phyloP scores from a whole-genome alignment of 2,113 vertebrate genomes.

The Bambusicola thoracicus region DNA sequence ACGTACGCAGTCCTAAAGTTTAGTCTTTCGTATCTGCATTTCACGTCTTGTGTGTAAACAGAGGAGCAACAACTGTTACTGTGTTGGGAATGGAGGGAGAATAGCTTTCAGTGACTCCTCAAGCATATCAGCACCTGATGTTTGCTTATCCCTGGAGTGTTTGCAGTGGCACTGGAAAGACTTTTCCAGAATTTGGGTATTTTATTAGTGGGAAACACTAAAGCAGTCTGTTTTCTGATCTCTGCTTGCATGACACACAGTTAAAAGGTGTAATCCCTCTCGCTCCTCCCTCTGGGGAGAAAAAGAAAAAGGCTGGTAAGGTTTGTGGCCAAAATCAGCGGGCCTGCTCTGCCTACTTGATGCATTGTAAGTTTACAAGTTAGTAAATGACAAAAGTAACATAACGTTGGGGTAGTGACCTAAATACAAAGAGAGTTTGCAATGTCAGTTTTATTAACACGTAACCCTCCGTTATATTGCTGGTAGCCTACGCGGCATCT shows the following conservation, averaged over 20 bases:
- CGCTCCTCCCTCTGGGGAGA: neutral
- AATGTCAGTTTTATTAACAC: constrained; percentile 6
- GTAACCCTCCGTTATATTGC: neutral
- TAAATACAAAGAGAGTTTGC: neutral
- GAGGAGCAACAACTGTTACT: neutral
- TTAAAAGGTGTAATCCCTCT: neutral
- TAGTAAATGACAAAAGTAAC: neutral
- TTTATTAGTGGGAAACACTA: neutral
- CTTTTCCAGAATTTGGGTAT: neutral
- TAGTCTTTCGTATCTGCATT: neutral
- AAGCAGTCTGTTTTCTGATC: neutral
- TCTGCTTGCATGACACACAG: neutral
- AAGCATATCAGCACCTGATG: neutral
- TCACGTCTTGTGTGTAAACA: neutral
- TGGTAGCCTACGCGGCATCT: neutral
- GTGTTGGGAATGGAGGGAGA: neutral
- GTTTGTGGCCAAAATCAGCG: neutral
- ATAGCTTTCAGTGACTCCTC: neutral
- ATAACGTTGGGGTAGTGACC: neutral
- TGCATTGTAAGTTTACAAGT: neutral
- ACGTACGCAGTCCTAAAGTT: neutral
- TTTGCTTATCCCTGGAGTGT: neutral
- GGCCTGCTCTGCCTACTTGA: neutral
- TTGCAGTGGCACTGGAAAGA: neutral
- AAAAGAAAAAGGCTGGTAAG: neutral